Conservation (phyloP, 2,888 invertebrate species). For the Drosophila pseudotalamancana region DNA sequence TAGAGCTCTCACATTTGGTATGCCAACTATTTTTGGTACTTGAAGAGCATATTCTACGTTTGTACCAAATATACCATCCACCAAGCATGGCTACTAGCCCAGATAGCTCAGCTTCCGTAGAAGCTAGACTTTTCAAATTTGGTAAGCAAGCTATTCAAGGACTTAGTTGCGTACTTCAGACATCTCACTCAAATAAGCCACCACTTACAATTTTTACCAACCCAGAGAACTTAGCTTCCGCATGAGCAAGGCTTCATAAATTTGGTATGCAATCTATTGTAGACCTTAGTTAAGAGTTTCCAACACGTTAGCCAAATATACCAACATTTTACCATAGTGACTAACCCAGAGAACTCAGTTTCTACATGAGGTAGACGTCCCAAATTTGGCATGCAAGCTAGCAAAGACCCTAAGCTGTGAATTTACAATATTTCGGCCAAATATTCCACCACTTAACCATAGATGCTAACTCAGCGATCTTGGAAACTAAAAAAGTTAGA, state of each 20-base stretch:
- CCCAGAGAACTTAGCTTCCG: background rate
- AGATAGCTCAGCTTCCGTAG: background rate
- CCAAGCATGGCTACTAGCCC: background rate
- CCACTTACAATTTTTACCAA: too few relatives aligned
- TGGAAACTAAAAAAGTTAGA: background rate
- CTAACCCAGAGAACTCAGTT: background rate
- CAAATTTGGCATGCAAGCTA: background rate
- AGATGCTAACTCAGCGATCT: constrained; percentile 11
- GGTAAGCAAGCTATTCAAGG: background rate
- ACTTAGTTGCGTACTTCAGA: background rate
- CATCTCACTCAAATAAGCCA: background rate
- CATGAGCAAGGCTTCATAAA: background rate
- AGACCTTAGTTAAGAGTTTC: background rate
- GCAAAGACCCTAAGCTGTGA: background rate
- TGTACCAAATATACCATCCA: too few relatives aligned
- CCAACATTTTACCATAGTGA: background rate
- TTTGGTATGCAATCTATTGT: background rate
- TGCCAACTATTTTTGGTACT: too few relatives aligned
- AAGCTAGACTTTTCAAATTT: background rate
- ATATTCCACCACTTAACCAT: background rate
- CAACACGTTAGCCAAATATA: background rate
- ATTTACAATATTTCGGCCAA: background rate
- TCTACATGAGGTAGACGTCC: too few relatives aligned
- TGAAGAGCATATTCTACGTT: too few relatives aligned
- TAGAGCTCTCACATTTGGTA: too few relatives aligned